phyloP scores from a whole-genome alignment of 2,113 vertebrate species.

The Eleginops maclovinus region DNA sequence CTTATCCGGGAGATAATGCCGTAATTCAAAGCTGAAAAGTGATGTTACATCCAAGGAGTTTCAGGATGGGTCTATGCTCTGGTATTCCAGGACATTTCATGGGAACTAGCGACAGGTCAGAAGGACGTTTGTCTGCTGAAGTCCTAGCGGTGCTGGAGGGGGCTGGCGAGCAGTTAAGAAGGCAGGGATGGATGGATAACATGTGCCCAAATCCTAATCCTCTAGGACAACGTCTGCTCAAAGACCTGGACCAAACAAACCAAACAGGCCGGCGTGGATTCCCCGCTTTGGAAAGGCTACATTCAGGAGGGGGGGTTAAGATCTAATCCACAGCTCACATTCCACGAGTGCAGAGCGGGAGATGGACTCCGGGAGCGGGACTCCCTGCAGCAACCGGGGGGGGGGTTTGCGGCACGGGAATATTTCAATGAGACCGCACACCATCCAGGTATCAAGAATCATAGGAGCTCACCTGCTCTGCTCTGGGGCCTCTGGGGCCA shows the following conservation, averaged over 20 bases:
- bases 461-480: slow-evolving; percentile 83
- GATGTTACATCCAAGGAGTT: not conserved
- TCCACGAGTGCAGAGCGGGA: slow-evolving; percentile 81
- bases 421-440: slow-evolving; percentile 53
- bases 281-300: slow-evolving; percentile 66
- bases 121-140: not conserved
- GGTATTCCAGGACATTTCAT: slow-evolving; percentile 22
- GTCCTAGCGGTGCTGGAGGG: slow-evolving; percentile 25
- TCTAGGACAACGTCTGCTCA: slow-evolving; percentile 63
- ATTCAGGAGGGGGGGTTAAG: slow-evolving; percentile 64
- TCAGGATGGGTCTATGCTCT: not conserved
- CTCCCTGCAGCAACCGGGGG: slow-evolving; percentile 2
- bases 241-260: slow-evolving; percentile 64
- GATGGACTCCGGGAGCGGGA: slow-evolving; percentile 46
- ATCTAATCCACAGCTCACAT: slow-evolving; percentile 82
- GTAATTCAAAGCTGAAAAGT: not conserved
- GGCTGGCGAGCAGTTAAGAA: slow-evolving; percentile 51
- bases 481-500: slow-evolving; percentile 82
- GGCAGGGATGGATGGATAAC: slow-evolving; percentile 53
- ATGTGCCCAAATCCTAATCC: slow-evolving; percentile 76
- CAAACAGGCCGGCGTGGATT: slow-evolving; percentile 56
- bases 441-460: slow-evolving; percentile 28
- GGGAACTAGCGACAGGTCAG: slow-evolving; percentile 53
- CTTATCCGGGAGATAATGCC: not conserved
- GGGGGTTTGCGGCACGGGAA: slow-evolving; percentile 21